Evolutionary conservation across 2,888 invertebrate species (phyloP).

Genomic region (Melieria picta): DNA sequence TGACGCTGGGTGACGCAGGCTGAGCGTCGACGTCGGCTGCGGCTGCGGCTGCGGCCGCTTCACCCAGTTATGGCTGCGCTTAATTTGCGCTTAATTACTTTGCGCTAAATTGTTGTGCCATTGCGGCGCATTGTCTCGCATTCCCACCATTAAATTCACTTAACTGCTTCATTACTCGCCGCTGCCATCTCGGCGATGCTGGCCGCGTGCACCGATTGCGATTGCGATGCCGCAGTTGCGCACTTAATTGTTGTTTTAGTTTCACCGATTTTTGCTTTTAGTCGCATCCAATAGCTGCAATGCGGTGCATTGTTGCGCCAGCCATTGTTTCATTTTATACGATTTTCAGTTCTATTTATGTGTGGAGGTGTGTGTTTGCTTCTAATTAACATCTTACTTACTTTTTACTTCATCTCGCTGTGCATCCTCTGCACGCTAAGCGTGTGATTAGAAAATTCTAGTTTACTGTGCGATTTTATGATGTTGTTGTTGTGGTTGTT

Average conservation of each 20-base stretch:
- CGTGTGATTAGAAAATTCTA: no score
- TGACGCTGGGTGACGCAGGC: slow-evolving; percentile 15
- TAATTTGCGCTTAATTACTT: slow-evolving; percentile 35
- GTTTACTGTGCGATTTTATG: no score
- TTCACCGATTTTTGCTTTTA: slow-evolving; percentile 32
- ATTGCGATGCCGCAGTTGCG: slow-evolving; percentile 1
- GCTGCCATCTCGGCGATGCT: neutral
- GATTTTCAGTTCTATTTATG: no score
- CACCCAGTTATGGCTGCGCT: neutral
- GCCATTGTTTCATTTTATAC: no score
- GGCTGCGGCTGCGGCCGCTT: neutral
- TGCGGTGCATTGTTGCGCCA: no score
- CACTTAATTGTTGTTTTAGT: slow-evolving; percentile 35
- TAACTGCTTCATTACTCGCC: slow-evolving; percentile 55
- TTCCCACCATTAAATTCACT: slow-evolving; percentile 61
- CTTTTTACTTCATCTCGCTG: no score
- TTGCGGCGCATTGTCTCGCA: slow-evolving; percentile 26
- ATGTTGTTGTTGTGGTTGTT: no score
- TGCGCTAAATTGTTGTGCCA: slow-evolving; percentile 31
- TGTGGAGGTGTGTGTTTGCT: no score
- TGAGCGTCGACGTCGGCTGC: neutral
- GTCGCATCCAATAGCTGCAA: slow-evolving; percentile 27
- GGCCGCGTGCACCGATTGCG: slow-evolving; percentile 9
- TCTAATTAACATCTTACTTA: no score
- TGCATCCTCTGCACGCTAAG: no score